Evolutionary conservation across 2,797 vertebrate genomes (phyloP).

Genomic region (Phylloscopus collybita): DNA sequence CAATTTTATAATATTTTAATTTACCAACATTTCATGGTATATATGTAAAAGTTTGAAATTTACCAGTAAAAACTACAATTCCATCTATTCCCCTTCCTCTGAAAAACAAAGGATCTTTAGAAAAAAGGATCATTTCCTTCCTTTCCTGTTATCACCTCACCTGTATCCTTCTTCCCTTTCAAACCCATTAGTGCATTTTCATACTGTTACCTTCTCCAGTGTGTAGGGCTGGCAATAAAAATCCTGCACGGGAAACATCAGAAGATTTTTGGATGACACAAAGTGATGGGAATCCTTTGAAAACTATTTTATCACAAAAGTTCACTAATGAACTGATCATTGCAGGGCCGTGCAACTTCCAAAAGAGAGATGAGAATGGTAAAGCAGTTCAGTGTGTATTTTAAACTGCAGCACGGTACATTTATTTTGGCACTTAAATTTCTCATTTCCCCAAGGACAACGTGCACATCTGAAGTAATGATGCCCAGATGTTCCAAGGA

Average conservation of each 20-base stretch:
- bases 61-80: not conserved
- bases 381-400: not conserved
- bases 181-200: not conserved
- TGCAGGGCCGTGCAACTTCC: not conserved
- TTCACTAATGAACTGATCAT: not conserved
- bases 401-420: not conserved
- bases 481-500: slow-evolving; percentile 30
- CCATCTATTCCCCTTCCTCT: not conserved
- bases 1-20: not conserved
- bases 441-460: slow-evolving; percentile 36
- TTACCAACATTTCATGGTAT: not conserved
- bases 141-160: not conserved
- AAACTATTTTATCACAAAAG: not conserved
- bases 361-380: not conserved
- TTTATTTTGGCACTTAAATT: slow-evolving; percentile 50
- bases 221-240: not conserved
- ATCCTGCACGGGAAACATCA: not conserved
- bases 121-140: not conserved
- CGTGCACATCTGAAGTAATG: slow-evolving; percentile 26
- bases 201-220: not conserved
- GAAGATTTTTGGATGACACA: not conserved
- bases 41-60: not conserved
- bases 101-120: not conserved
- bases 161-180: not conserved
- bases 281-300: not conserved